Conservation (phyloP, 2,888 invertebrate genomes). For the Drosophila prostipennis region DNA sequence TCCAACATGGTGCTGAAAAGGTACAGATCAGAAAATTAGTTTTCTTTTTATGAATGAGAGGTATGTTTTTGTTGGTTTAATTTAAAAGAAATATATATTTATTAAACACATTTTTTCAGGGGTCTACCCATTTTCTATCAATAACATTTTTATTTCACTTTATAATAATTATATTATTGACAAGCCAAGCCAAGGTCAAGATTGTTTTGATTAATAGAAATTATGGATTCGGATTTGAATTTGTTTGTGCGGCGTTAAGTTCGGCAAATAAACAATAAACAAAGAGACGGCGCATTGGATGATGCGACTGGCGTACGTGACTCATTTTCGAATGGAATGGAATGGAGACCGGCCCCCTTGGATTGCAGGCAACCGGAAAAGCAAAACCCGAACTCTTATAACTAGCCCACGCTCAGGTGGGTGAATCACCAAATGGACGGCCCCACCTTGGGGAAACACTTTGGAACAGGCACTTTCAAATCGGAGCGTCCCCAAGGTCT, state of each 20-base stretch:
- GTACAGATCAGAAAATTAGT: background rate
- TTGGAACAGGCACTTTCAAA: conserved; percentile 37
- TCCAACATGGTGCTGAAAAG: conserved; percentile 72
- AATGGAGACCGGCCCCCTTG: conserved; percentile 35
- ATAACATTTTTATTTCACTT: background rate
- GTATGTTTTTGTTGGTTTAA: too few relatives aligned
- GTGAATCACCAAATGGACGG: conserved; percentile 25
- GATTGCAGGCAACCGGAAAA: conserved; percentile 37
- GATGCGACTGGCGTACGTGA: conserved; percentile 37
- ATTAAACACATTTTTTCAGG: too few relatives aligned
- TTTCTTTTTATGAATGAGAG: background rate
- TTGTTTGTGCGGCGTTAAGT: background rate
- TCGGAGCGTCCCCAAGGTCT: conserved; percentile 37
- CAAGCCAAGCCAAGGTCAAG: conserved; percentile 5
- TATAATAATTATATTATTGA: background rate
- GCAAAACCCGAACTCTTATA: conserved; percentile 34
- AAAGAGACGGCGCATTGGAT: conserved; percentile 8
- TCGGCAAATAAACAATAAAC: conserved; percentile 13
- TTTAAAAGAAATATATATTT: too few relatives aligned
- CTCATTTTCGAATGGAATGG: conserved; percentile 26
- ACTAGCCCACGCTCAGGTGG: conserved; percentile 25
- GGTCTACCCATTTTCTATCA: background rate
- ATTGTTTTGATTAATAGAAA: conserved; percentile 14
- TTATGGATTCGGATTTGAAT: background rate
- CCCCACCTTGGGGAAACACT: conserved; percentile 28